Conservation (phyloP, 2,113 vertebrate species). For the Catharus fuscescens region DNA sequence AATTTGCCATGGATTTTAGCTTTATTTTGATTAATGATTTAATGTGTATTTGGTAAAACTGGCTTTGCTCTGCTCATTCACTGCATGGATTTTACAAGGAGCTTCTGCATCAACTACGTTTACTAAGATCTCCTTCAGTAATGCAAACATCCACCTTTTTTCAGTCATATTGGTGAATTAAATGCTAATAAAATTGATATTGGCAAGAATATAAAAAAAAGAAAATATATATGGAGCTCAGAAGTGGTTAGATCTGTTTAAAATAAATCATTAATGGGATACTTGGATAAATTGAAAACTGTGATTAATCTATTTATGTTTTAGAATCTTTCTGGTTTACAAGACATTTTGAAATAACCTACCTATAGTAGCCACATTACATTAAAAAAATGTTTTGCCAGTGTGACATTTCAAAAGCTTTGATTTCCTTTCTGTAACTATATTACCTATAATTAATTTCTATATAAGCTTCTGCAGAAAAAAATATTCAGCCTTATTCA, state of each 20-base stretch:
- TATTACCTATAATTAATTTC: not conserved
- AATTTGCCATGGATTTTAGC: not conserved
- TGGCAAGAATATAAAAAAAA: not conserved
- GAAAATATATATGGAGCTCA: not conserved
- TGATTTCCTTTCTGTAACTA: not conserved
- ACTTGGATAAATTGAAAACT: not conserved
- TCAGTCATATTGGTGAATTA: not conserved
- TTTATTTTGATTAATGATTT: not conserved
- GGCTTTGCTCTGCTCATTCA: not conserved
- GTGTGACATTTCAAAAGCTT: not conserved
- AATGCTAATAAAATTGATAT: not conserved
- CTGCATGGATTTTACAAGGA: not conserved
- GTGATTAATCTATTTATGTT: not conserved
- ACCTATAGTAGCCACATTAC: not conserved
- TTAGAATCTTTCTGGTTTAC: not conserved
- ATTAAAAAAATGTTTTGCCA: not conserved
- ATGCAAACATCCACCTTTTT: not conserved
- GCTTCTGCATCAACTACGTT: not conserved
- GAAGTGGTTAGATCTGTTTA: not conserved
- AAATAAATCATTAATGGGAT: not conserved
- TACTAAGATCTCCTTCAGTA: not conserved
- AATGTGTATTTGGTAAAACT: not conserved
- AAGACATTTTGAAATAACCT: not conserved
- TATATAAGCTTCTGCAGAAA: not conserved
- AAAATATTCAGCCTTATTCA: not conserved